Evolutionary conservation across 2,113 vertebrate species (phyloP).

Genomic region (Carlito syrichta): DNA sequence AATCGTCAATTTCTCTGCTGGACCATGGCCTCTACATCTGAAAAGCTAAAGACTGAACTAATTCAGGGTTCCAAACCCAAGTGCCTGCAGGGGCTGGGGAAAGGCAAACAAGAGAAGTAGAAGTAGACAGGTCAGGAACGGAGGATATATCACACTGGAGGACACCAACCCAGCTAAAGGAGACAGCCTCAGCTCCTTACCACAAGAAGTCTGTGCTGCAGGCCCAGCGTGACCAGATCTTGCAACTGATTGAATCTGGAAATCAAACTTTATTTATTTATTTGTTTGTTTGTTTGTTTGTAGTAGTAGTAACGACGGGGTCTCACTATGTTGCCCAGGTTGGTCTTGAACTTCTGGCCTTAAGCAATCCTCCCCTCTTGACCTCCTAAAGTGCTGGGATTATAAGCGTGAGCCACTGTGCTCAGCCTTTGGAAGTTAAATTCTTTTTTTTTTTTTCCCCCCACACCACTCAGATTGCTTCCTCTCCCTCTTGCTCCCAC

Average conservation of each 20-base stretch:
- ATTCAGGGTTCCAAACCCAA: not conserved
- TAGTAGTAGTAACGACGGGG: too few relatives aligned
- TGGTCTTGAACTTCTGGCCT: too few relatives aligned
- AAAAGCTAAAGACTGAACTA: not conserved
- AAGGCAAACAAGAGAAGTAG: not conserved
- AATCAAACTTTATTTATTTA: too few relatives aligned
- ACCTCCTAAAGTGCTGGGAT: too few relatives aligned
- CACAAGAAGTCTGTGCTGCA: not conserved
- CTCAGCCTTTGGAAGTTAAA: too few relatives aligned
- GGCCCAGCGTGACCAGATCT: not conserved
- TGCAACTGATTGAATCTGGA: not conserved
- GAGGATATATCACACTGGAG: not conserved
- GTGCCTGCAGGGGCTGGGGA: not conserved
- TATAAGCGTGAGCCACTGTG: too few relatives aligned
- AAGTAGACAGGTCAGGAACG: not conserved
- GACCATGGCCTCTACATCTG: not conserved
- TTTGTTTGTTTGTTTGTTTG: too few relatives aligned
- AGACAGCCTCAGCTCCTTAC: not conserved
- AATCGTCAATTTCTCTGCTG: not conserved
- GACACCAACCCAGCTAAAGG: not conserved
- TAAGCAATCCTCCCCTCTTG: too few relatives aligned
- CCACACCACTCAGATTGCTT: too few relatives aligned
- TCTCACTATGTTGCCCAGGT: too few relatives aligned
- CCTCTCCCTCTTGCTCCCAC: too few relatives aligned
- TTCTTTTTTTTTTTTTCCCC: too few relatives aligned